Evolutionary conservation across 1,140 invertebrate species (phyloP).

Genomic region (Micrasema longulum): DNA sequence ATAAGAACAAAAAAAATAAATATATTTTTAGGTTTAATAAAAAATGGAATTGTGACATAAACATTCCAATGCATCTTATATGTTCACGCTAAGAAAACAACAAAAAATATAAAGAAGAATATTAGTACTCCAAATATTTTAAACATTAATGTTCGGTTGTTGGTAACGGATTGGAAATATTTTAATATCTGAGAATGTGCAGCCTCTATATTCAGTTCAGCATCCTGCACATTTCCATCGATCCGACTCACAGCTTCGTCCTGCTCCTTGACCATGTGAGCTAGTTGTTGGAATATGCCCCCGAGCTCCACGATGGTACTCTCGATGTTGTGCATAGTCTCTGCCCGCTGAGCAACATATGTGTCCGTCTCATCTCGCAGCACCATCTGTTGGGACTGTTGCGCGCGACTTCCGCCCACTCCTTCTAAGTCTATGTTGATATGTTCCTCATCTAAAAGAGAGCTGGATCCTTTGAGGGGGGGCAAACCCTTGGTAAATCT

Average conservation of each 20-base stretch:
- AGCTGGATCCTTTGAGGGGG: constrained; percentile 73
- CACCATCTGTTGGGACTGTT: constrained; percentile 72
- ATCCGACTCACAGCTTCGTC: constrained; percentile 98
- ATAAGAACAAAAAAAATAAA: no score
- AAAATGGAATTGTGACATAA: no score
- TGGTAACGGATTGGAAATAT: constrained; percentile 97
- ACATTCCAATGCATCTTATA: neutral
- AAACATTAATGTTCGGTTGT: constrained; percentile 99
- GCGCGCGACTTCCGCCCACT: constrained; percentile 59
- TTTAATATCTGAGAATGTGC: constrained; percentile 97
- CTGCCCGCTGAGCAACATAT: constrained; percentile 85
- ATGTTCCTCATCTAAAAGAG: constrained; percentile 76
- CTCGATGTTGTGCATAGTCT: constrained; percentile 99
- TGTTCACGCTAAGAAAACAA: constrained; percentile 89
- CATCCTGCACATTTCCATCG: constrained; percentile 96
- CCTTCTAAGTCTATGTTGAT: constrained; percentile 82
- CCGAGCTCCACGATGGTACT: constrained; percentile 99
- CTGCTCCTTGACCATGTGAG: constrained; percentile 99
- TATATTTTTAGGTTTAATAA: no score
- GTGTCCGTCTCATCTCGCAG: constrained; percentile 88
- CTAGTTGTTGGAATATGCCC: constrained; percentile 97
- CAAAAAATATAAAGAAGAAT: constrained; percentile 99
- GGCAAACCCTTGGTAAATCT: constrained; percentile 91
- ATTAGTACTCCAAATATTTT: constrained; percentile 99
- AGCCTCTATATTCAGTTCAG: constrained; percentile 96